Conservation (phyloP, 2,797 vertebrate species). For the Lagodon rhomboides region DNA sequence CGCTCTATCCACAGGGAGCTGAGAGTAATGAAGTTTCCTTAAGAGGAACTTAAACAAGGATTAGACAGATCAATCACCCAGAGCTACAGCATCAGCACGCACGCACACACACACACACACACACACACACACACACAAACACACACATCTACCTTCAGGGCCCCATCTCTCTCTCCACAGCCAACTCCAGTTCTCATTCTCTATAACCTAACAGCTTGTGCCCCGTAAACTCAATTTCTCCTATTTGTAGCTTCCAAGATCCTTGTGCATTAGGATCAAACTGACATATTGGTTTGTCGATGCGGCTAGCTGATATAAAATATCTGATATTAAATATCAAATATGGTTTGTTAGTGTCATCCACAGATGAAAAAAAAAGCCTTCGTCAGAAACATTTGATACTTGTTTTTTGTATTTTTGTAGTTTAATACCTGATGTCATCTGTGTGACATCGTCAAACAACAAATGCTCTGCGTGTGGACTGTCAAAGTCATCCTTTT, state of each 20-base stretch:
- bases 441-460: background rate
- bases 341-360: background rate
- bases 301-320: background rate
- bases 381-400: background rate
- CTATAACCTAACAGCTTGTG: constrained; percentile 12
- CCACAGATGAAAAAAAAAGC: background rate
- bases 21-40: constrained; percentile 80
- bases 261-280: background rate
- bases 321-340: background rate
- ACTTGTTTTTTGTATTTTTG: background rate
- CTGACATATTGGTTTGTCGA: constrained; percentile 6
- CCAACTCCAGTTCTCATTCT: constrained; percentile 36
- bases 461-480: background rate
- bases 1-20: constrained; percentile 61
- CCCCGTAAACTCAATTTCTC: constrained; percentile 42
- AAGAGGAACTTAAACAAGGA: constrained; percentile 81
- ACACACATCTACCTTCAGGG: constrained; percentile 18
- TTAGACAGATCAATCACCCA: constrained; percentile 82
- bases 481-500: background rate
- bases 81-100: constrained; percentile 34
- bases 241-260: background rate
- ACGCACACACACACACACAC: constrained; percentile 14
- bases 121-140: constrained; percentile 13
- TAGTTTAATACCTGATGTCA: no score
- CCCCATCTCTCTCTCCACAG: constrained; percentile 43